Conservation (phyloP, 2,797 vertebrate genomes). For the Gobio occitaniae region DNA sequence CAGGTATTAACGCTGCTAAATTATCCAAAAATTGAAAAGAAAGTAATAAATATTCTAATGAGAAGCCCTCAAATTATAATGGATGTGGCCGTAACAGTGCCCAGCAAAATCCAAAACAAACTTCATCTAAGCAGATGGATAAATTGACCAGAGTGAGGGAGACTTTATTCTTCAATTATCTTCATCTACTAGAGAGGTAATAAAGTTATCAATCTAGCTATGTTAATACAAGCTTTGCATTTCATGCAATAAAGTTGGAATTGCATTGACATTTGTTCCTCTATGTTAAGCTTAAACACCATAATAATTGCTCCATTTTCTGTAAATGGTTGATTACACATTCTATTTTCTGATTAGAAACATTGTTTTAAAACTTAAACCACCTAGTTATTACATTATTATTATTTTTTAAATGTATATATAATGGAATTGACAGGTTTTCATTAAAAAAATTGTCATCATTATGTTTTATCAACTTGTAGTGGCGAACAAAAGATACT, state of each 20-base stretch:
- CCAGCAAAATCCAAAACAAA: slow-evolving; percentile 78
- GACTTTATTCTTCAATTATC: slow-evolving; percentile 70
- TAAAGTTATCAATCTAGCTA: slow-evolving; percentile 57
- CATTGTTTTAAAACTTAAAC: not conserved
- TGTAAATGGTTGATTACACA: not conserved
- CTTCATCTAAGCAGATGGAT: slow-evolving; percentile 69
- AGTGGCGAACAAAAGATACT: not conserved
- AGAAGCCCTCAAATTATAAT: slow-evolving; percentile 66
- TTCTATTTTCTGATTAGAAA: not conserved
- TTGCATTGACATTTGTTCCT: not conserved
- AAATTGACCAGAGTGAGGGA: slow-evolving; percentile 68
- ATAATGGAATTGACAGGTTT: too few species aligned
- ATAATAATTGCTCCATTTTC: slow-evolving; percentile 1
- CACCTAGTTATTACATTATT: not conserved
- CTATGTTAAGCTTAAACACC: not conserved
- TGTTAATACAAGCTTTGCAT: slow-evolving; percentile 64
- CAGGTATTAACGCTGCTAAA: slow-evolving; percentile 83
- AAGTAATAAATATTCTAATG: slow-evolving; percentile 87
- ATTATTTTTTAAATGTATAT: not conserved
- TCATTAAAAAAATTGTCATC: too few species aligned
- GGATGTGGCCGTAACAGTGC: slow-evolving; percentile 70
- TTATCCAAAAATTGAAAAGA: slow-evolving; percentile 87
- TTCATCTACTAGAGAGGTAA: slow-evolving; percentile 44
- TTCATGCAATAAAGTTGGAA: slow-evolving; percentile 32
- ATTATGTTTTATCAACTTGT: not conserved